phyloP scores from a whole-genome alignment of 2,888 invertebrate genomes.

The Neria commutata region DNA sequence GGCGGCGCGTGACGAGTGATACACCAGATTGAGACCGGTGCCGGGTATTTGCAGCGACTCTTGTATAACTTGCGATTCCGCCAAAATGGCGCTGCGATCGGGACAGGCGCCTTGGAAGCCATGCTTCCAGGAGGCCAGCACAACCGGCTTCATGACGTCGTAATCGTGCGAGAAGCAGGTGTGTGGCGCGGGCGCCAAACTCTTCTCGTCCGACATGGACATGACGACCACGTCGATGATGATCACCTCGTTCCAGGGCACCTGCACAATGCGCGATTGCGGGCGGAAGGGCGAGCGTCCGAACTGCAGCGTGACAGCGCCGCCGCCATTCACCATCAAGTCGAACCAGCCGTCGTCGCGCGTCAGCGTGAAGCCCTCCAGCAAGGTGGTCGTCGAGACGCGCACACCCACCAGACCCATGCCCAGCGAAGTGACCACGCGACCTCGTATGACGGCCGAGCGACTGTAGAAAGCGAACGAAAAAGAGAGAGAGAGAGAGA shows the following conservation, averaged over 20 bases:
- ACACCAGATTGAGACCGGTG: slow-evolving; percentile 92
- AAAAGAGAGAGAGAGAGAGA: slow-evolving; percentile 21
- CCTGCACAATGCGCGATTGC: slow-evolving; percentile 85
- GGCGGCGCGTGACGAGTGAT: slow-evolving; percentile 92
- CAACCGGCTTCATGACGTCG: slow-evolving; percentile 91
- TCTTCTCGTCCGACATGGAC: slow-evolving; percentile 82
- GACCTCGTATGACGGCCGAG: slow-evolving; percentile 95
- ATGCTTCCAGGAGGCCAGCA: slow-evolving; percentile 92
- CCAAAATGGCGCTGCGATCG: slow-evolving; percentile 86
- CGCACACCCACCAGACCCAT: slow-evolving; percentile 95
- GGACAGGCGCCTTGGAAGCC: slow-evolving; percentile 95
- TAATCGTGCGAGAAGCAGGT: slow-evolving; percentile 89
- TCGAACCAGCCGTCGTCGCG: slow-evolving; percentile 97
- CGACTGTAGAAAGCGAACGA: slow-evolving; percentile 70
- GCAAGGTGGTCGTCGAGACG: slow-evolving; percentile 91
- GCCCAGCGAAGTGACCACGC: slow-evolving; percentile 88
- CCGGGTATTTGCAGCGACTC: slow-evolving; percentile 94
- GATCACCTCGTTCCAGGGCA: slow-evolving; percentile 98
- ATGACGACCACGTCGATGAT: slow-evolving; percentile 87
- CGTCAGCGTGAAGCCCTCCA: slow-evolving; percentile 94
- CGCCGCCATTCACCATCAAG: slow-evolving; percentile 98
- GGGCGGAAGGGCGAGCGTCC: slow-evolving; percentile 90
- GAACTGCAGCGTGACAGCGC: slow-evolving; percentile 93
- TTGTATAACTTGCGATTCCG: slow-evolving; percentile 93
- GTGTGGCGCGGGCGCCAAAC: slow-evolving; percentile 70